Percentiles rank a stretch among this genome's conserved stretches.
Conservation (phyloP, 1,140 invertebrate species). For the Tigriopus japonicus region DNA sequence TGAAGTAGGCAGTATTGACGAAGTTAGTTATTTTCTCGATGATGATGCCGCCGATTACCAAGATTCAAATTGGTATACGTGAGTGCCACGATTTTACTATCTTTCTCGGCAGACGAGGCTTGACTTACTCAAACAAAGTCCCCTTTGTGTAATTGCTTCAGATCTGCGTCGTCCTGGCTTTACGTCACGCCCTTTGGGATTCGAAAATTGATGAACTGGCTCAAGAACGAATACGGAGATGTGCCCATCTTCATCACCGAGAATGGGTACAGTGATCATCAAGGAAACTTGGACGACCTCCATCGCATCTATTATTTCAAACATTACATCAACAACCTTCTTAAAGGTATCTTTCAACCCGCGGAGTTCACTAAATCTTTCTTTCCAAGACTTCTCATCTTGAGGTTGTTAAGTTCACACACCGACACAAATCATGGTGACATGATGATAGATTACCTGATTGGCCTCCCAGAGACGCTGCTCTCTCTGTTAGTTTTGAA, state of each 20-base stretch:
- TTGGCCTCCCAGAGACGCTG: too few relatives aligned
- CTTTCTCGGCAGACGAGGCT: too few relatives aligned
- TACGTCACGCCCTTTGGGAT: neutral
- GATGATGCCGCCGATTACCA: neutral
- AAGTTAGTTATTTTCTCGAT: neutral
- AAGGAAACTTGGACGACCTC: conserved; percentile 31
- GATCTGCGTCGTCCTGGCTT: neutral
- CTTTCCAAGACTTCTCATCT: neutral
- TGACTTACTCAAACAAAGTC: too few relatives aligned
- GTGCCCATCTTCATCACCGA: conserved; percentile 42
- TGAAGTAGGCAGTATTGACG: neutral
- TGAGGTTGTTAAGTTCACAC: too few relatives aligned
- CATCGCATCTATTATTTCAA: conserved; percentile 32
- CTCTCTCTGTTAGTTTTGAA: too few relatives aligned
- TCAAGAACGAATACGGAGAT: conserved; percentile 33
- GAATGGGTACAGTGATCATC: conserved; percentile 39
- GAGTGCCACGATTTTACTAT: too few relatives aligned
- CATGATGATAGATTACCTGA: too few relatives aligned
- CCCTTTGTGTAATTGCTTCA: too few relatives aligned
- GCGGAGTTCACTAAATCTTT: too few relatives aligned
- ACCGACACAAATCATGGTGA: too few relatives aligned
- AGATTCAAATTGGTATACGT: neutral
- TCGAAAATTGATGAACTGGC: neutral
- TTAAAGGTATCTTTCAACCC: conserved; percentile 31
- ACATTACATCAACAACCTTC: conserved; percentile 39